Evolutionary conservation across 2,113 vertebrate genomes (phyloP), one percentile per base, ranked within the genome.

Genomic region (Pseudopipra pipra): DNA sequence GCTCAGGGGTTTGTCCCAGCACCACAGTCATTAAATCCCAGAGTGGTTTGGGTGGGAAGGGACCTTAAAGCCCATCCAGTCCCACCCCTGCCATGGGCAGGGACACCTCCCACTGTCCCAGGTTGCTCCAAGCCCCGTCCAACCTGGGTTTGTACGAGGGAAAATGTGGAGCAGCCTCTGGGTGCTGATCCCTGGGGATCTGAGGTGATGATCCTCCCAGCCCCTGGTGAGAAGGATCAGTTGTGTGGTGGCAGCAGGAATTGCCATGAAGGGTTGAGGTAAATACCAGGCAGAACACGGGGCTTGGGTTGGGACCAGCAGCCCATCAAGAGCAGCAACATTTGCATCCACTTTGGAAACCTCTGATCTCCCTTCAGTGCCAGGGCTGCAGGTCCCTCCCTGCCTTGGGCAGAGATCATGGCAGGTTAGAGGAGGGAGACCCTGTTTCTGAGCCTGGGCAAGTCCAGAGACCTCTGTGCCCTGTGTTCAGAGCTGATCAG

Each of bases 21-120:
- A 1, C 31, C 31, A 1, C 2, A n/a, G 33, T 9, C 68, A 14
- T 7, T 6, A 0, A n/a, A 15, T 9, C 54, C 66, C 66, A 19
- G 44, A 0, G 9, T 7, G 30, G 7, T 14, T 20, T 13, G 56
- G 37, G 5, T 31, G 39, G 68, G 47, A 37, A 73, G 58, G 43
- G 47, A 13, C 27, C 58, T 14, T 4, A 6, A 1, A 3, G 39
- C 27, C 10, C 39, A 17, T 2, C 33, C 6, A 1, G 2, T 17
- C 8, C 39, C 58, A 27, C 4, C 13, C 39, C 37, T 61, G 68
- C 80, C 56, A n/a, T 10, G 46, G 55, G 37, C 56, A 72, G 47
- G 67, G 33, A 21, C 49, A 16, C 14, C 11, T 84, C 1, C 37
- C 55, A 3, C 44, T 1, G 0, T 2, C 66, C 54, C 44, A 22